Percentiles rank a stretch among this genome's conserved stretches.
These are phyloP conservation scores for Drosophila kuntzei DNA, from an alignment of 2,888 invertebrate species.

Conservation along the genomic window DNA sequence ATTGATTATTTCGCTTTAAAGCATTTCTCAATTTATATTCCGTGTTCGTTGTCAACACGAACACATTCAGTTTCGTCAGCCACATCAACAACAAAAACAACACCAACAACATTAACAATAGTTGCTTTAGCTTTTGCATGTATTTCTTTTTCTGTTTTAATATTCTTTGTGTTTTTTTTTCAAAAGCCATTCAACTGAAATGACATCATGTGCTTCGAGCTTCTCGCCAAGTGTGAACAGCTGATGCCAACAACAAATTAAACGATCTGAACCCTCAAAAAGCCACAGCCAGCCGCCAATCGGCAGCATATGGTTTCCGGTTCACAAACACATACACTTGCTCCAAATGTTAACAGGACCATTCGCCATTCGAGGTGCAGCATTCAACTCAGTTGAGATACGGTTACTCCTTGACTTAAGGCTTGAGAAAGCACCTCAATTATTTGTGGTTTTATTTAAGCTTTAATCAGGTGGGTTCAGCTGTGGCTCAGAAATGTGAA, in stretches of 20 bases:
- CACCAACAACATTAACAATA: slow-evolving; percentile 57
- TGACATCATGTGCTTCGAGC: slow-evolving; percentile 80
- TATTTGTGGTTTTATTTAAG: slow-evolving; percentile 2
- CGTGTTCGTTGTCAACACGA: slow-evolving; percentile 81
- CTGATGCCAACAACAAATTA: slow-evolving; percentile 75
- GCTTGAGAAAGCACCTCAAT: slow-evolving; percentile 5
- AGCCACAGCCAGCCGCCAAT: slow-evolving; percentile 20
- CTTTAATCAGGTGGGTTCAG: background rate
- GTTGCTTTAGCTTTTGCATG: slow-evolving; percentile 60
- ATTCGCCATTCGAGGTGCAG: slow-evolving; percentile 3
- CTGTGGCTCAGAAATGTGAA: background rate
- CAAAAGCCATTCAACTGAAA: slow-evolving; percentile 80
- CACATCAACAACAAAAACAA: slow-evolving; percentile 39
- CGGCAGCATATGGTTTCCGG: slow-evolving; percentile 77
- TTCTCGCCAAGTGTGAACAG: slow-evolving; percentile 54
- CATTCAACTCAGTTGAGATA: background rate
- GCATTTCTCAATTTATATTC: slow-evolving; percentile 84
- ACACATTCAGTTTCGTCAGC: slow-evolving; percentile 77
- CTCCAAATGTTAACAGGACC: slow-evolving; percentile 20
- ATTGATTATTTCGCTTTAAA: slow-evolving; percentile 85
- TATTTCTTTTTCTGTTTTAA: slow-evolving; percentile 49
- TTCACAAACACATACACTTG: slow-evolving; percentile 29
- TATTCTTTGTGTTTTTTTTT: slow-evolving; percentile 37
- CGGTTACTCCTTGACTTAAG: background rate
- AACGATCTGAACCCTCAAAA: slow-evolving; percentile 49